phyloP scores from a whole-genome alignment of 2,888 invertebrate genomes.

The Drymonia ruficornis region DNA sequence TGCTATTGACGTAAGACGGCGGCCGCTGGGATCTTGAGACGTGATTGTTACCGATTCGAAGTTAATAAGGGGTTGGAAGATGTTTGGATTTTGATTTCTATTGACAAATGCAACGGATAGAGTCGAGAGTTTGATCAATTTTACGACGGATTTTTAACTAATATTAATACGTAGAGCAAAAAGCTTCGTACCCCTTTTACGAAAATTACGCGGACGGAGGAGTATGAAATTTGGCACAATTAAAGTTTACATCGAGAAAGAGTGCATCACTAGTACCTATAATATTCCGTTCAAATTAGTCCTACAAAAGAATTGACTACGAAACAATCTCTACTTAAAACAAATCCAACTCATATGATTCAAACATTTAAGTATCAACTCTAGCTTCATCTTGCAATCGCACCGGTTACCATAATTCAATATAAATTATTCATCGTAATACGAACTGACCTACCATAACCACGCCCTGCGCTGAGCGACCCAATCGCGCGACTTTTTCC shows the following conservation, averaged over 20 bases:
- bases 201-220: no score
- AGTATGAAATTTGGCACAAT: no score
- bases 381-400: not conserved
- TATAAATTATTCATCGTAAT: conserved; percentile 57
- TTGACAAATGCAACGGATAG: not conserved
- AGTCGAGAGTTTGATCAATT: no score
- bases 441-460: conserved; percentile 54
- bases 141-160: no score
- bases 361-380: not conserved
- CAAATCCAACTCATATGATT: not conserved
- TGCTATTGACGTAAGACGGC: conserved; percentile 64
- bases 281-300: no score
- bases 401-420: conserved; percentile 55
- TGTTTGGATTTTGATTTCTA: conserved; percentile 1
- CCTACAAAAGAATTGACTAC: not conserved
- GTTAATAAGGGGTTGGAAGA: conserved; percentile 17
- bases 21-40: conserved; percentile 55
- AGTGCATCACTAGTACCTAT: no score
- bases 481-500: conserved; percentile 56
- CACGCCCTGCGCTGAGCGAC: conserved; percentile 36
- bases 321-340: not conserved
- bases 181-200: no score
- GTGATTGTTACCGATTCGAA: conserved; percentile 50
- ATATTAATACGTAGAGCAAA: no score
- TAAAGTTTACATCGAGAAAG: no score